Base-by-base conservation (phyloP, 2,113 vertebrate genomes). In the Thalassoma bifasciatum region DNA sequence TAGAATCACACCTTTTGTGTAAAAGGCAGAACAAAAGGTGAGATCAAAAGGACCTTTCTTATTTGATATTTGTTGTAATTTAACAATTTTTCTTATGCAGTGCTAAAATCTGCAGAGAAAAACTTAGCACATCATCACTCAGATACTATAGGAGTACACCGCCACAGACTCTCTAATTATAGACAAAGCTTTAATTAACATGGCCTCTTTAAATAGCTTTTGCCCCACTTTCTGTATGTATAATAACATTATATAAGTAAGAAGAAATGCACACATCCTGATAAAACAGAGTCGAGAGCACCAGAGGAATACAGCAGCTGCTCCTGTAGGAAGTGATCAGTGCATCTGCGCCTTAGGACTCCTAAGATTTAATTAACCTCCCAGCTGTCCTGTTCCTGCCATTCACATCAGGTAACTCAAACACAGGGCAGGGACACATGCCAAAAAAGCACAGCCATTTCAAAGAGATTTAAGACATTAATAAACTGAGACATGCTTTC, bases 301-400 rank as follows among this genome's bases (percentile, higher is more conserved):
- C 40, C 12, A 59, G 49, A 42, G 59, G 58, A 53, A 24, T 51
- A 80, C 50, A 62, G 65, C 84, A 86, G 82, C 66, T 79, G 73
- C 60, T 67, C 23, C 47, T 24, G 49, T 53, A 22, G n/a, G 40
- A 75, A 72, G 56, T 64, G 62, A 72, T 46, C 40, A 75, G 26
- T 58, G 68, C 64, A 59, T 87, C 3, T 40, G 38, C 12, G 3
- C 38, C 72, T 9, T 7, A 58, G 76, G 57, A 72, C 36, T 67
- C 36, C 53, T 36, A 38, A 82, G 75, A 79, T 73, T 80, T 79
- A 87, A 89, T 88, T 85, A 88, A 83, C 73, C 68, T 87, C 75
- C 56, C 82, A 77, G 82, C 72, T 85, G 87, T 69, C 81, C 75
- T 54, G 53, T 62, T 79, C 67, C 68, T 76, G 49, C 58, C 60